Evolutionary conservation across 1,140 invertebrate species (phyloP).

Genomic region (Antheraea mylitta): DNA sequence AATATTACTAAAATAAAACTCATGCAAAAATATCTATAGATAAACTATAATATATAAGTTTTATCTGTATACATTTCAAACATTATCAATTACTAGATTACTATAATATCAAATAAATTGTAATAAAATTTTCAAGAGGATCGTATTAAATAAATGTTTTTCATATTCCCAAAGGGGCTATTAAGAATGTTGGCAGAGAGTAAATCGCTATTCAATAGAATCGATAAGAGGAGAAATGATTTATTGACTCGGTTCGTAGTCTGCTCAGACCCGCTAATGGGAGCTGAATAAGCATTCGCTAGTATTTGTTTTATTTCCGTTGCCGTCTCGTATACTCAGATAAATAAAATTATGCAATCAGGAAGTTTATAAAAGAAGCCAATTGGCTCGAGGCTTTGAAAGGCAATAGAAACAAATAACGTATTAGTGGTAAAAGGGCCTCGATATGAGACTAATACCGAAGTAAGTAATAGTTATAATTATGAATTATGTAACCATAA

Average conservation of each 20-base stretch:
- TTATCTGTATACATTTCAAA: no score
- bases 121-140: conserved; percentile 7
- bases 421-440: background rate
- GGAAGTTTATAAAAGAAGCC: conserved; percentile 16
- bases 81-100: no score
- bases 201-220: conserved; percentile 63
- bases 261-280: conserved; percentile 47
- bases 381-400: conserved; percentile 16
- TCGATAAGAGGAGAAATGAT: conserved; percentile 60
- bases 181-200: conserved; percentile 31
- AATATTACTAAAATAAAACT: no score
- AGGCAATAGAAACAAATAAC: background rate
- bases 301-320: conserved; percentile 36
- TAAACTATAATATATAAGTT: no score
- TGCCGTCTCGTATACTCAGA: conserved; percentile 22
- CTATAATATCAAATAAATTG: no score
- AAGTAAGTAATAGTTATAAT: no score
- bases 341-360: conserved; percentile 33
- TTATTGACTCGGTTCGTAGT: conserved; percentile 57
- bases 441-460: no score
- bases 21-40: no score
- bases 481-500: background rate
- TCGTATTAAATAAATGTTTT: conserved; percentile 32
- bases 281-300: conserved; percentile 47
- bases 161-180: conserved; percentile 38